Evolutionary conservation across 2,888 invertebrate species (phyloP), one percentile per base, ranked within the genome.

Genomic region (Cerceris rybyensis): DNA sequence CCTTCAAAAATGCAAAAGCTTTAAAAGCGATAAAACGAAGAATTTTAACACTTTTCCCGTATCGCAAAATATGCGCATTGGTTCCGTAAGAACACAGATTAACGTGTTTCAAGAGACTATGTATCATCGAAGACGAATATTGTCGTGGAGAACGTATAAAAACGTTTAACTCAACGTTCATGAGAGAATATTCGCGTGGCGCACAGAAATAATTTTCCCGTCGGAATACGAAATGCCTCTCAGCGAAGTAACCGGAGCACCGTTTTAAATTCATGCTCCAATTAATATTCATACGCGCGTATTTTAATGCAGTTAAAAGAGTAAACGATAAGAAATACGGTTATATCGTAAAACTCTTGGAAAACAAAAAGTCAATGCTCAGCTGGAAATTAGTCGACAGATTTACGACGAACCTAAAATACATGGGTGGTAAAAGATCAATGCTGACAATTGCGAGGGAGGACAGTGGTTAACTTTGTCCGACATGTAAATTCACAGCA

Each of bases 221-320:
- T 28, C 28, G 28, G 46, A 46, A 46, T 46, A 46, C 11, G 11
- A 11, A 46, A 46, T 46, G 46, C 46, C 11, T 46, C 46, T 11
- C 11, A 46, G 46, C 11, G 11, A 46, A 46, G 46, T 46, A 46
- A 11, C 28, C 28, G 28, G 28, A 28, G 28, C 28, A 46, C 8
- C 46, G 46, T 16, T 46, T 16, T 9, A 52, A 11, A 14, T 52
- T n/a, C 14, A 6, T 52, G 7, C 52, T 6, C 52, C 11, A n/a
- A 59, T 59, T 59, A 52, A 52, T n/a, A 11, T 52, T 52, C 14
- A 52, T n/a, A n/a, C 52, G 52, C 13, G 52, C 14, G n/a, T 52
- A 14, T 52, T 52, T 52, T 6, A 52, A 52, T 52, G 52, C 52
- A 52, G n/a, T 52, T 52, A 52, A 52, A 52, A 9, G 13, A n/a